A percentile compares a stretch with the other conserved stretches of the same genome.
phyloP scores from a whole-genome alignment of 2,888 invertebrate species.

The Lepidocyrtinus sp. region DNA sequence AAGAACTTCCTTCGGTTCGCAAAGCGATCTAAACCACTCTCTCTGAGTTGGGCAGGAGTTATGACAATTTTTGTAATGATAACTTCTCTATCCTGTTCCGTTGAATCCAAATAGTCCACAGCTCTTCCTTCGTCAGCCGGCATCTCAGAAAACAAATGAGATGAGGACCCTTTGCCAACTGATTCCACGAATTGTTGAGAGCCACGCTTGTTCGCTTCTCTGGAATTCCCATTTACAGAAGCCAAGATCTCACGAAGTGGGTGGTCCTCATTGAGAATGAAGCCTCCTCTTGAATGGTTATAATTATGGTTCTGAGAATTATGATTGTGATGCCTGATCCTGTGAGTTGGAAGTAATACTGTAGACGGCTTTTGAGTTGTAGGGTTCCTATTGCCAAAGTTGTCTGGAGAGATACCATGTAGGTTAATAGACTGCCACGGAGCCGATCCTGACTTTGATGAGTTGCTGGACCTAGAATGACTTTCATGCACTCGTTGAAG shows the following conservation, averaged over 20 bases:
- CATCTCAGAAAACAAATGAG: conserved; percentile 34
- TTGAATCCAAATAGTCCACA: conserved; percentile 34
- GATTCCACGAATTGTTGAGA: conserved; percentile 31
- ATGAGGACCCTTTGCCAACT: conserved; percentile 25
- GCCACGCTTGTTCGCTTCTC: conserved; percentile 33
- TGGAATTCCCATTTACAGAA: conserved; percentile 44
- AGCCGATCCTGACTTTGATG: conserved; percentile 10
- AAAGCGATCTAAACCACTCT: conserved; percentile 28
- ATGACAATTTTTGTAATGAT: conserved; percentile 67
- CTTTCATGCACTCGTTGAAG: conserved; percentile 44
- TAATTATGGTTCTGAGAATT: conserved; percentile 38
- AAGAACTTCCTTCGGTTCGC: conserved; percentile 18
- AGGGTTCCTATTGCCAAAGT: conserved; percentile 20
- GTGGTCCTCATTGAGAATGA: conserved; percentile 65
- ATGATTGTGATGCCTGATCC: conserved; percentile 58
- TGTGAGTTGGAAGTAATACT: conserved; percentile 40
- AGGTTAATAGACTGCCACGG: conserved; percentile 57
- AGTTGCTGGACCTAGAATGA: conserved; percentile 24
- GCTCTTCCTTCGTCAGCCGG: conserved; percentile 48
- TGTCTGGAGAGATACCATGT: conserved; percentile 42
- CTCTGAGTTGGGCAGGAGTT: conserved; percentile 48
- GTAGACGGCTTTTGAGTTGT: conserved; percentile 12
- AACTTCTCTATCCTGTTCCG: conserved; percentile 58
- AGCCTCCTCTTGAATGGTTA: conserved; percentile 36
- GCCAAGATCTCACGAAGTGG: conserved; percentile 66